Conservation (phyloP, 2,888 invertebrate species). For the Volucella bombylans region DNA sequence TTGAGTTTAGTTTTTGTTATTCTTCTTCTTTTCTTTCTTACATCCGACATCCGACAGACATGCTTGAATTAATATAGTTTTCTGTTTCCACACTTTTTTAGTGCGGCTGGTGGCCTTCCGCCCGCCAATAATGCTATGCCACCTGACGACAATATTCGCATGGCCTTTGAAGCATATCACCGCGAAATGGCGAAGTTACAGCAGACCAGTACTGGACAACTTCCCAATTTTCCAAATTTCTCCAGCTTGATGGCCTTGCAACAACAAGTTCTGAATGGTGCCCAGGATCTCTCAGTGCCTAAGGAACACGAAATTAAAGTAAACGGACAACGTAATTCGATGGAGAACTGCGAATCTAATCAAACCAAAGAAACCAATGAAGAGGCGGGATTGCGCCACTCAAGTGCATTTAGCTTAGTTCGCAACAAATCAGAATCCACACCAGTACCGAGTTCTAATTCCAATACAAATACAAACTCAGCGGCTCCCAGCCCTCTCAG, state of each 20-base stretch:
- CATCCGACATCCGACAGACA: slow-evolving; percentile 38
- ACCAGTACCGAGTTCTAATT: slow-evolving; percentile 75
- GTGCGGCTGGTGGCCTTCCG: slow-evolving; percentile 83
- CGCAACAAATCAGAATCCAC: slow-evolving; percentile 90
- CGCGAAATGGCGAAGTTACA: slow-evolving; percentile 95
- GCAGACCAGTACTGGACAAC: slow-evolving; percentile 85
- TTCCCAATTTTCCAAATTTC: slow-evolving; percentile 84
- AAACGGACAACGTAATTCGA: slow-evolving; percentile 82
- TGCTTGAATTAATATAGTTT: slow-evolving; percentile 84
- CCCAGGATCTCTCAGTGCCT: slow-evolving; percentile 93
- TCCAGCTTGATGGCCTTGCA: slow-evolving; percentile 90
- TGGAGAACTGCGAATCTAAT: slow-evolving; percentile 76
- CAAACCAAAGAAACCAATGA: slow-evolving; percentile 74
- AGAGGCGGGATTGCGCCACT: slow-evolving; percentile 78
- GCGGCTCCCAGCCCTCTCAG: slow-evolving; percentile 93
- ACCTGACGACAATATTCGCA: slow-evolving; percentile 93
- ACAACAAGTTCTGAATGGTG: slow-evolving; percentile 88
- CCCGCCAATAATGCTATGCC: slow-evolving; percentile 77
- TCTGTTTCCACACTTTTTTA: slow-evolving; percentile 93
- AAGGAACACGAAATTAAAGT: slow-evolving; percentile 85
- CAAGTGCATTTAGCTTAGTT: slow-evolving; percentile 92
- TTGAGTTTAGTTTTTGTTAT: slow-evolving; percentile 63
- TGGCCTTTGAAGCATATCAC: slow-evolving; percentile 95
- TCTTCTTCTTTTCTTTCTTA: not conserved
- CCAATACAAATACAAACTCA: slow-evolving; percentile 84